phyloP scores from a whole-genome alignment of 2,797 vertebrate species.

The Micropoecilia bifurca region DNA sequence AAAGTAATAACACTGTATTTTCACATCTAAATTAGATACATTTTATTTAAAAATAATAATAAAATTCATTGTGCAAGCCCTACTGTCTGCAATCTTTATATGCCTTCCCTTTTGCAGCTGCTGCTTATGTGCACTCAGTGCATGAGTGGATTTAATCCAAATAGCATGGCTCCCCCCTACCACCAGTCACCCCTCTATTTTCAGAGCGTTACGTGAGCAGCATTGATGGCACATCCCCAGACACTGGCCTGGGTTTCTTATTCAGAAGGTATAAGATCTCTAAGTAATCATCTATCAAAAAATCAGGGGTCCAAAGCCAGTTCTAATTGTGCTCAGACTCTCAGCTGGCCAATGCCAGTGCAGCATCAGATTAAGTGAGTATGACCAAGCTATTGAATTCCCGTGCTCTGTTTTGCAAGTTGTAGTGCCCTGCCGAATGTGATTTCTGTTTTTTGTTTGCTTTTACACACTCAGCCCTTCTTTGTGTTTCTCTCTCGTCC shows the following conservation, averaged over 20 bases:
- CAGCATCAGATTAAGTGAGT: conserved; percentile 65
- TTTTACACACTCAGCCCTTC: conserved; percentile 29
- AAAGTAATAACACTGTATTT: neutral
- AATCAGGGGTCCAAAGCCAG: conserved; percentile 73
- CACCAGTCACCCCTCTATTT: conserved; percentile 65
- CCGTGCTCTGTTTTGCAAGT: conserved; percentile 61
- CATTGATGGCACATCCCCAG: conserved; percentile 71
- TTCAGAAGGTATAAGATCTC: conserved; percentile 66
- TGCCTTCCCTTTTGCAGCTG: conserved; percentile 34
- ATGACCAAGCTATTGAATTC: conserved; percentile 69
- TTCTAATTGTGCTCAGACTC: conserved; percentile 73
- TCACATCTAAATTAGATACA: neutral
- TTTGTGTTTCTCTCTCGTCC: conserved; percentile 26
- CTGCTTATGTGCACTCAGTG: conserved; percentile 56
- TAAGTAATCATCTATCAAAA: conserved; percentile 78
- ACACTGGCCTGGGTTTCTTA: conserved; percentile 63
- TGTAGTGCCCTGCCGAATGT: conserved; percentile 30
- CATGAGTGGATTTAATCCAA: conserved; percentile 72
- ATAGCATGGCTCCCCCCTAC: conserved; percentile 54
- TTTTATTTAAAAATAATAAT: conserved; percentile 11
- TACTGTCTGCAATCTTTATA: conserved; percentile 31
- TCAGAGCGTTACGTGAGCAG: conserved; percentile 72
- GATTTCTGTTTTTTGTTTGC: conserved; percentile 26
- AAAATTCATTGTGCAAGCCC: neutral
- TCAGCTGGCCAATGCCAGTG: conserved; percentile 59